These are phyloP conservation scores for Nemurella pictetii DNA, from an alignment of 2,888 invertebrate genomes.

Conservation along the genomic window DNA sequence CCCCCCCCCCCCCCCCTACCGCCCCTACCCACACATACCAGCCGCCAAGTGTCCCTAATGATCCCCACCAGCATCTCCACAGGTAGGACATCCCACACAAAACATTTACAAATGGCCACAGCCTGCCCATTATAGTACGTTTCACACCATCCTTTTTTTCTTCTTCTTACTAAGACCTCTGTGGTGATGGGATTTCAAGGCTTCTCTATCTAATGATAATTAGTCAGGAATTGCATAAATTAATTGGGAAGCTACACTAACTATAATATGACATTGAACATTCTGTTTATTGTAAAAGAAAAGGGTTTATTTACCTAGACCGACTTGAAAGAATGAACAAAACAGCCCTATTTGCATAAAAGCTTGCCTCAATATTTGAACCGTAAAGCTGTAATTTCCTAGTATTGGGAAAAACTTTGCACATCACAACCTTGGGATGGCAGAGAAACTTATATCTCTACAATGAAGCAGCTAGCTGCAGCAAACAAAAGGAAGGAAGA, in stretches of 20 bases:
- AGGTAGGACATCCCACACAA: constrained; percentile 19
- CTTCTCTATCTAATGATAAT: not conserved
- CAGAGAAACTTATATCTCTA: not conserved
- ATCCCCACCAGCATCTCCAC: constrained; percentile 15
- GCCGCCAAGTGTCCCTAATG: not conserved
- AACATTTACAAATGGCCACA: constrained; percentile 31
- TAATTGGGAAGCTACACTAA: not conserved
- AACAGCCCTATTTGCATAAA: no score
- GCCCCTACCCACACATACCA: not conserved
- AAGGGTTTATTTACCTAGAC: no score
- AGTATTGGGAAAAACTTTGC: not conserved
- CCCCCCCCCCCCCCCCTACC: constrained; percentile 8
- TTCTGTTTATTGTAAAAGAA: no score
- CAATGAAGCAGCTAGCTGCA: not conserved
- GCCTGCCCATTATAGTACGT: not conserved
- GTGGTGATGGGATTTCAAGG: not conserved
- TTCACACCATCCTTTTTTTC: constrained; percentile 6
- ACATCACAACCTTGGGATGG: not conserved
- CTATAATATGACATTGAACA: not conserved
- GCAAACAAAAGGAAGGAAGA: not conserved
- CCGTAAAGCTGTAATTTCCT: no score
- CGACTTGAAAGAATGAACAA: no score
- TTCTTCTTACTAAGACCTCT: not conserved
- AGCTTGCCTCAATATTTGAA: no score
- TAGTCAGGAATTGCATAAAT: not conserved